Evolutionary conservation across 1,140 invertebrate genomes (phyloP), one percentile per base, ranked within the genome.

Genomic region (Tetraneura akinire): DNA sequence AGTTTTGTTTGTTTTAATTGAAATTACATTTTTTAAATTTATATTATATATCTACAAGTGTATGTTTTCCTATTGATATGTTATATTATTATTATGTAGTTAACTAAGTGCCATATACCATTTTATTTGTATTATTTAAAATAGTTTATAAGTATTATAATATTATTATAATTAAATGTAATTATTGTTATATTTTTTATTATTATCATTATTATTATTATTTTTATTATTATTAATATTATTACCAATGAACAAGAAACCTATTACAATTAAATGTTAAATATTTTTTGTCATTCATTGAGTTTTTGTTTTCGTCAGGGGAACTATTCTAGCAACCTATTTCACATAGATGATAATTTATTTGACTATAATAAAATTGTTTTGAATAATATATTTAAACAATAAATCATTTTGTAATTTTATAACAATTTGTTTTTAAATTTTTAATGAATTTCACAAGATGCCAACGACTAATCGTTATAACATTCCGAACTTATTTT

Each of bases 41-140:
- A 6, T 47, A 14, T 47, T 13, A 47, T 47, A n/a, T n/a, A n/a
- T n/a, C 26, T 26, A 21, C 8, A 29, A 71, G 45, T 47, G 66
- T n/a, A 70, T 70, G 42, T 32, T 51, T 71, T 71, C 68, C 68
- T 71, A 71, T 71, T 51, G 23, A 71, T 51, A 71, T 51, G 47
- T 71, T 66, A 37, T 37, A 4, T 37, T 37, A 4, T 37, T 37
- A 37, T 37, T 71, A 71, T 71, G 68, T 71, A 29, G 11, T 32
- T 62, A 62, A 49, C 68, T 71, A 51, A 71, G 45, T 71, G 68
- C 68, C 68, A 71, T 71, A 71, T 71, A 71, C 68, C 47, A 71
- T 49, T 71, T 68, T 71, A 51, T 71, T 10, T 47, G 32, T 37
- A 71, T 32, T 29, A 71, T 51, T 71, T 49, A 29, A 71, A 26